These are phyloP conservation scores for Scophthalmus maximus DNA, from an alignment of 2,113 vertebrate species.

Conservation along the genomic window DNA sequence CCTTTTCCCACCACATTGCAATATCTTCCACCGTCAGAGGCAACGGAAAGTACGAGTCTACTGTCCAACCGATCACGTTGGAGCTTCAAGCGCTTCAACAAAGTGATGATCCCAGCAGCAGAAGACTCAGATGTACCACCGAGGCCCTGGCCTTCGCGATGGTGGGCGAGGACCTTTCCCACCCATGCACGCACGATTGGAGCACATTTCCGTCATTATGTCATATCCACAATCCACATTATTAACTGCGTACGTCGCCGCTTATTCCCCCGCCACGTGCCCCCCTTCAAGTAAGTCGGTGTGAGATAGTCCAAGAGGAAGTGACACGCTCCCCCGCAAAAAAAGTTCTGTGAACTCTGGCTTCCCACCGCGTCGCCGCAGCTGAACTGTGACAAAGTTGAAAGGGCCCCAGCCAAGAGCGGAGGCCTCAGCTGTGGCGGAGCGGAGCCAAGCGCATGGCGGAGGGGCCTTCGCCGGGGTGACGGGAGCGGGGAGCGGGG, in stretches of 20 bases:
- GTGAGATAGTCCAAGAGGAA: slow-evolving; percentile 10
- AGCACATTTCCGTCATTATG: no score
- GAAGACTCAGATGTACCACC: background rate
- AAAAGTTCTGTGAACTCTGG: slow-evolving; percentile 62
- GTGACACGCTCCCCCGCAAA: slow-evolving; percentile 1
- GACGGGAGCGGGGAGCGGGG: slow-evolving; percentile 77
- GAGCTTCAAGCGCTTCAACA: no score
- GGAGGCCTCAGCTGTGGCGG: slow-evolving; percentile 78
- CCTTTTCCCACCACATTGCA: no score
- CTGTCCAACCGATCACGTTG: no score
- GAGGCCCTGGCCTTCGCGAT: background rate
- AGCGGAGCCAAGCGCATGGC: slow-evolving; percentile 75
- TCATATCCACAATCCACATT: no score
- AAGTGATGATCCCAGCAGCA: no score
- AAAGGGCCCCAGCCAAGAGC: slow-evolving; percentile 75
- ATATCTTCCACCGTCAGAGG: no score
- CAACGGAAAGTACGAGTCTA: no score
- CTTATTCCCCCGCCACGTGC: no score
- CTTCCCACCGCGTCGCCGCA: slow-evolving; percentile 56
- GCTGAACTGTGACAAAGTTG: slow-evolving; percentile 79
- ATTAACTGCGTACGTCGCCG: no score
- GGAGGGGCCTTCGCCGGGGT: slow-evolving; percentile 81
- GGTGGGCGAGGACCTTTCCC: background rate
- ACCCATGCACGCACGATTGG: background rate
- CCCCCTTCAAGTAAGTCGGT: background rate